Evolutionary conservation across 2,113 vertebrate genomes (phyloP), one percentile per base, ranked within the genome.

Genomic region (Platysteira castanea): DNA sequence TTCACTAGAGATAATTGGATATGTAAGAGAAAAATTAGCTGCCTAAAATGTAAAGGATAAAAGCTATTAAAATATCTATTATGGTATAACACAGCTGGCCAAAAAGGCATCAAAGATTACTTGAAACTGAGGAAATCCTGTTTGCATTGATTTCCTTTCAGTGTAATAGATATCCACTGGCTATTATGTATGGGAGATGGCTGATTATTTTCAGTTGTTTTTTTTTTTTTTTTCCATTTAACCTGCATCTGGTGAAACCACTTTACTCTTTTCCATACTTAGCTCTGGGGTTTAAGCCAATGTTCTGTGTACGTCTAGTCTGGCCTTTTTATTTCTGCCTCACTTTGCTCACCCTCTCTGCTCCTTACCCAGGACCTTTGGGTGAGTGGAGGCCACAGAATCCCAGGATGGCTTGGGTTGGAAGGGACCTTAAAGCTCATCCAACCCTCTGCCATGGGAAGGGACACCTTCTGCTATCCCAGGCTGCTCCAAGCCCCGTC

Each of bases 91-190:
- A 89, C 87, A 96, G 87, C 90, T 94, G 91, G 94, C 95, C 94
- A 95, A 94, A 96, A 97, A 95, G 89, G 75, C 93, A 89, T 69
- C 81, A 54, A 94, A 67, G 65, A 93, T 93, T 86, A 95, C 96
- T 97, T 97, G 95, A 97, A 97, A 97, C 94, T 93, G 67, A 87
- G 92, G 84, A 87, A 84, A 95, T 89, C 76, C 57, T 86, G 47
- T 94, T 90, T 89, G 94, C 90, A 93, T 92, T 89, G 96, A 94
- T 96, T 96, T 97, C 93, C 92, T 96, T 89, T 95, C 96, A 93
- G 88, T 76, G 49, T 82, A 80, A 67, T 75, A 81, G 87, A 89
- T 93, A 92, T 42, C 89, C 82, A 85, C 79, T 93, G 86, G 52
- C 92, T 64, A 23, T 94, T 84, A 94, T 20, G 39, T 88, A 69